Percentiles rank a stretch among this genome's conserved stretches.
Evolutionary conservation across 2,797 vertebrate genomes (phyloP).

Genomic region (Knipowitschia caucasica): DNA sequence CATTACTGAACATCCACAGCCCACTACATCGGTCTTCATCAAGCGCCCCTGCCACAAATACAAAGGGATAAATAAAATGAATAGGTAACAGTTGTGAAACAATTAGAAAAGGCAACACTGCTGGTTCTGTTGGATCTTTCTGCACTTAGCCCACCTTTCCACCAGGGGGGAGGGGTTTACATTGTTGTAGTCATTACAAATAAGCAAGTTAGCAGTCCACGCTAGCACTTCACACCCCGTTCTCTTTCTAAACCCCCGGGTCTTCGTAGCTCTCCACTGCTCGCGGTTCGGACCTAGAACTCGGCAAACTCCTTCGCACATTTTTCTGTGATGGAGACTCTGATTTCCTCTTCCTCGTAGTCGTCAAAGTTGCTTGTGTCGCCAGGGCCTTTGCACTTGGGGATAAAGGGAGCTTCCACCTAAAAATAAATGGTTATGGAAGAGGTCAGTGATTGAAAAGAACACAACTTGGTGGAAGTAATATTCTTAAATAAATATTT

Average conservation of each 20-base stretch:
- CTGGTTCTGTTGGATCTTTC: constrained; percentile 76
- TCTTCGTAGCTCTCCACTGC: constrained; percentile 38
- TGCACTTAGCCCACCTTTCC: constrained; percentile 59
- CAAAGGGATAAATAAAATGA: constrained; percentile 69
- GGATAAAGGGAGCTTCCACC: constrained; percentile 94
- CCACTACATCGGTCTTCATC: constrained; percentile 45
- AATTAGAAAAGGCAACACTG: constrained; percentile 82
- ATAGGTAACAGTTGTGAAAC: constrained; percentile 75
- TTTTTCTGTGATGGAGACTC: constrained; percentile 91
- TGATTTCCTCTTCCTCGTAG: constrained; percentile 93
- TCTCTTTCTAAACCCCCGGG: constrained; percentile 60
- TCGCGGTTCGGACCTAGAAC: constrained; percentile 79
- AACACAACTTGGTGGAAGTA: too few relatives aligned
- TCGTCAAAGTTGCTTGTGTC: constrained; percentile 97
- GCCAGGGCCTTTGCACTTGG: constrained; percentile 93
- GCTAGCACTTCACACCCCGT: constrained; percentile 52
- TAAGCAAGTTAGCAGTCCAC: constrained; percentile 75
- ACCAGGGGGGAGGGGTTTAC: constrained; percentile 44
- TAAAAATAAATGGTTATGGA: constrained; percentile 46
- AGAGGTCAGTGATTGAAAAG: not conserved
- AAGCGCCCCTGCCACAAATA: constrained; percentile 62
- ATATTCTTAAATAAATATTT: too few relatives aligned
- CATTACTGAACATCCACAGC: constrained; percentile 51
- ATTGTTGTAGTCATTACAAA: constrained; percentile 71
- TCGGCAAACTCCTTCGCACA: constrained; percentile 94